These are phyloP conservation scores for Sander lucioperca DNA, from an alignment of 2,113 vertebrate genomes.

Conservation along the genomic window DNA sequence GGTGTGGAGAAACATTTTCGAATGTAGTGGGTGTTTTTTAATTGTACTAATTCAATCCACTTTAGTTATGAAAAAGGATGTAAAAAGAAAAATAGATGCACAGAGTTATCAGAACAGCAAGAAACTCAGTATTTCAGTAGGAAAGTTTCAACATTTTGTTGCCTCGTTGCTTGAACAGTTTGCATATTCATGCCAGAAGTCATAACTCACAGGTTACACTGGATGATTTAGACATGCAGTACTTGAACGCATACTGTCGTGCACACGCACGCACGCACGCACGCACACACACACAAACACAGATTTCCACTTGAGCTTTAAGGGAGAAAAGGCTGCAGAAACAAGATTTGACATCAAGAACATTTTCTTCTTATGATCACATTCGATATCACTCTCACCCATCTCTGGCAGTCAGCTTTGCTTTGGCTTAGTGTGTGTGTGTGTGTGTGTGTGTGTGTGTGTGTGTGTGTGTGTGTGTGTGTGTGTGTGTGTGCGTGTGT, in stretches of 20 bases:
- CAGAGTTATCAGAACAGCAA: not conserved
- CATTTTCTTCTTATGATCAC: constrained; percentile 64
- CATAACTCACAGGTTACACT: constrained; percentile 17
- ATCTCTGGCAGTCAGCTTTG: constrained; percentile 46
- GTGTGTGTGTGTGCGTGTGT: constrained; percentile 11
- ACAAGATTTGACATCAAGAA: constrained; percentile 45
- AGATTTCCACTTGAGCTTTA: not conserved
- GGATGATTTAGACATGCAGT: constrained; percentile 1
- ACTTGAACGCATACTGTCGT: not conserved
- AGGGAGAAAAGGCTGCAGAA: constrained; percentile 20
- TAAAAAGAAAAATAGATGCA: not conserved
- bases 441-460: constrained; percentile 7
- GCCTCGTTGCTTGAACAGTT: not conserved
- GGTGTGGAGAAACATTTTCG: not conserved
- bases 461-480: constrained; percentile 34
- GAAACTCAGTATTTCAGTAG: not conserved
- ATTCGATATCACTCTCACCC: constrained; percentile 10
- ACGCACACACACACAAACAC: not conserved
- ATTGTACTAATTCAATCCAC: not conserved
- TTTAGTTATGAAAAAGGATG: not conserved
- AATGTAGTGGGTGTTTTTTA: not conserved
- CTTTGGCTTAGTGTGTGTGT: not conserved
- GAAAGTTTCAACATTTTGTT: not conserved
- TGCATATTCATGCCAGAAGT: not conserved
- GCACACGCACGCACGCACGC: not conserved